Evolutionary conservation across 2,797 vertebrate species (phyloP), one percentile per base, ranked within the genome.

Genomic region (Austrolebias charrua): DNA sequence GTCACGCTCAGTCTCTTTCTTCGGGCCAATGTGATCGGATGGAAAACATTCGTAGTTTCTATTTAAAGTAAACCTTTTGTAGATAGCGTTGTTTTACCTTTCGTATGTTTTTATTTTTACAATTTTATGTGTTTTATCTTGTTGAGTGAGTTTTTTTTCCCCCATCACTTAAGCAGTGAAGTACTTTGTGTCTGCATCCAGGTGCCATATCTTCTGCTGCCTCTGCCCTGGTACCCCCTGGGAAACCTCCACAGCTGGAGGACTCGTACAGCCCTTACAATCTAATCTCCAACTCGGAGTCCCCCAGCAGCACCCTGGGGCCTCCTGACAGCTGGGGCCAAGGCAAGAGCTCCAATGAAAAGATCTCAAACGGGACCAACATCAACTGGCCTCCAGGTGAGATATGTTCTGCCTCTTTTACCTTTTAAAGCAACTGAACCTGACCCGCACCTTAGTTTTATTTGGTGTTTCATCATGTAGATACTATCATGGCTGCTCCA

Each of bases 361-460:
- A 98, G 88, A 95, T 98, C 82, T 94, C 96, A 69, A 98, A 97
- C n/a, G 96, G 96, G 79, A 96, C 94, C 88, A 98, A 95, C 90
- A 95, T 98, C 66, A 99, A 93, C 93, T 99, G 97, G 97, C 98
- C 98, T 76, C 97, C 97, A 93, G 98, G 98, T 98, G 59, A 80
- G 81, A n/a, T 5, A 24, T 13, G 4, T 43, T 33, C 14, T 50
- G 13, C 7, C 18, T 20, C n/a, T 15, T 4, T 38, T 42, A 3
- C 31, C 38, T 55, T 24, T 33, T 29, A 38, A 38, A 38, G 35
- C 35, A 24, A 24, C 24, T 24, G 24, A 24, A 24, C 24, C 24
- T 24, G 24, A 24, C 24, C 24, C 24, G 24, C 3, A 3, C 24
- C 24, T 24, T 24, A 24, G 1, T 24, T 24, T 24, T 24, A 24